Evolutionary conservation across 1,140 invertebrate genomes (phyloP), one percentile per base, ranked within the genome.

Genomic region (Trichonephila inaurata): DNA sequence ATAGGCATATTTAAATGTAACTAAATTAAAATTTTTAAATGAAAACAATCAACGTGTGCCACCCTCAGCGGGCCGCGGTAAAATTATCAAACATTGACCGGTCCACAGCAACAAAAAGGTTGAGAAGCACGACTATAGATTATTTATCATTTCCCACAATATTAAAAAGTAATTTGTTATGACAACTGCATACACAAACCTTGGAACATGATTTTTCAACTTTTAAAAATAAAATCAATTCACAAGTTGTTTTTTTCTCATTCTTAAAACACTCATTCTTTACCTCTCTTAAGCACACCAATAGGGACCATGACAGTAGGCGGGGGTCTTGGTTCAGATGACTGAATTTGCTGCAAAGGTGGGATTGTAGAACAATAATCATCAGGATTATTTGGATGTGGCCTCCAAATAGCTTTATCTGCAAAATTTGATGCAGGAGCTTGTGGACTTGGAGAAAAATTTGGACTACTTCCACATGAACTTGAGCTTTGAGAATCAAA

Each of bases 321-420:
- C 19, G 97, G 97, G 88, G 97, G 97, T 7, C 96, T 95, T 40
- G 95, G 95, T 40, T 95, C 95, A 85, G 96, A 95, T 40, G 96
- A 96, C 18, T 96, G 96, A 95, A 97, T 97, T 96, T 98, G 98
- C 95, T 98, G 97, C 94, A 97, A 96, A 94, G 98, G 98, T 94
- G 98, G 97, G 95, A 98, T 97, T 66, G 97, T 98, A 83, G 98
- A 98, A 96, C 98, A 98, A 96, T 98, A 98, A 96, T 98, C 98
- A 97, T 97, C 97, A 61, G 98, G 98, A 96, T 98, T 98, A 96
- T 98, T 98, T 82, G 98, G 98, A 96, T 98, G 98, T 82, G 95
- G 95, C 19, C 94, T 95, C n/a, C 92, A 92, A 40, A 62, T 33
- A 19, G 21, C 62, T 44, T 94, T 93, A 24, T 93, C 92, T 58